Evolutionary conservation across 2,888 invertebrate species (phyloP), one percentile per base, ranked within the genome.

Genomic region (Criorhina ranunculi): DNA sequence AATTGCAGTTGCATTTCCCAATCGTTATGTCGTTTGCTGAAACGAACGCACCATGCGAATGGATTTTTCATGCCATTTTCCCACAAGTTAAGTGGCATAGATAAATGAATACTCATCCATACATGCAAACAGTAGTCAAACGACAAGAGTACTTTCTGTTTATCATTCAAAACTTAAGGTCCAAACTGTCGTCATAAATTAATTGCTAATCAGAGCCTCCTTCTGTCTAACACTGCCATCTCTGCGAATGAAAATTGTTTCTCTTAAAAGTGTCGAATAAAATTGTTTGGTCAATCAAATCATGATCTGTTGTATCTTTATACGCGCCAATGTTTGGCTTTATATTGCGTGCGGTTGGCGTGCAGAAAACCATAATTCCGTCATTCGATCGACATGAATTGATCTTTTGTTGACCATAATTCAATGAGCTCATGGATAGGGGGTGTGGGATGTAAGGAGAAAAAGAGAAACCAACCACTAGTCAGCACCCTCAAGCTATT

Each of bases 361-460:
- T 82, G 77, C 70, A 82, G 44, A 82, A 77, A 77, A 70, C 51
- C 66, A 77, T 82, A 82, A 77, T 82, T 82, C 59, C 59, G 59
- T 59, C 53, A 70, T 60, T 76, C 64, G 69, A 70, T 77, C 59
- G 44, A 77, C 64, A 70, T 64, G 70, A 53, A 70, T 76, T 77
- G 59, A 66, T 76, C 70, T 70, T 76, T 70, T 59, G 49, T 81
- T 55, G 69, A 37, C 49, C 62, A 57, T 81, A 57, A 80, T 81
- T 75, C 69, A 80, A 80, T 81, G 44, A 37, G 31, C 24, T n/a
- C 9, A 9, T 9, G 31, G 8, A 37, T 31, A 5, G 12, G 33
- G 15, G 49, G 7, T 19, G 35, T 11, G 12, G 8, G 7, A 1
- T 57, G 12, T 5, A 35, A 5, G 8, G 33, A 24, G 9, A 12